Percentiles rank a stretch among this genome's conserved stretches.
Conservation (phyloP, 2,113 vertebrate species). For the Albula goreensis region DNA sequence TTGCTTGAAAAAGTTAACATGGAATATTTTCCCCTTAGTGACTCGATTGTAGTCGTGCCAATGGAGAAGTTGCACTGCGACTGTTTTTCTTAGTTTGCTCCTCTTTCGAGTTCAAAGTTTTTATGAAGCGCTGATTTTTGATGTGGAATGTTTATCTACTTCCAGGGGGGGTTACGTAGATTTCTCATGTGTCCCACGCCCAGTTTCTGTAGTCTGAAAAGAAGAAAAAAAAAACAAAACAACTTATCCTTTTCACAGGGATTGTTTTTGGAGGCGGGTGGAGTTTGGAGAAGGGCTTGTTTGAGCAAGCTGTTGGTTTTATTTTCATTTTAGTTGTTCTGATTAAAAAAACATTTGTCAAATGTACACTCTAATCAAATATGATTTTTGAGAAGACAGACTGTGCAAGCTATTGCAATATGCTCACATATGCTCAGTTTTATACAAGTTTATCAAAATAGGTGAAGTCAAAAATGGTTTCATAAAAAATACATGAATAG, state of each 20-base stretch:
- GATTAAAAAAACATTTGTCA: conserved; percentile 44
- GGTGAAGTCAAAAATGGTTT: neutral
- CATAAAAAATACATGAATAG: too few species aligned
- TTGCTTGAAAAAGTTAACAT: conserved; percentile 51
- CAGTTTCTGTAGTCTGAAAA: conserved; percentile 27
- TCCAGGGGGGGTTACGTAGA: conserved; percentile 46
- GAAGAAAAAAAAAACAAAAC: conserved; percentile 17
- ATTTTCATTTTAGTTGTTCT: conserved; percentile 41
- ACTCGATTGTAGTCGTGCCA: conserved; percentile 45
- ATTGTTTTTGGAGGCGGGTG: conserved; percentile 54
- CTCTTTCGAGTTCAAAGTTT: conserved; percentile 46
- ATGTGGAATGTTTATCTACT: conserved; percentile 55
- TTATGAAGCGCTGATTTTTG: conserved; percentile 49
- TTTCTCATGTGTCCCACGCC: conserved; percentile 45
- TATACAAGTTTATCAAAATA: neutral
- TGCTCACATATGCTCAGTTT: too few species aligned
- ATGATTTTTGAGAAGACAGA: neutral
- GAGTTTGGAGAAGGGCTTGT: conserved; percentile 46
- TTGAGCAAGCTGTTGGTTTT: conserved; percentile 48
- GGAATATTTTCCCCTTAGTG: conserved; percentile 49
- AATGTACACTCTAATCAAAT: conserved; percentile 2
- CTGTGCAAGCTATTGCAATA: too few species aligned
- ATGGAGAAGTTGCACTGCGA: conserved; percentile 38
- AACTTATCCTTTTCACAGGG: conserved; percentile 28
- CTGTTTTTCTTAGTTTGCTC: conserved; percentile 50